Evolutionary conservation across 2,797 vertebrate genomes (phyloP).

Genomic region (Alfaro cultratus): DNA sequence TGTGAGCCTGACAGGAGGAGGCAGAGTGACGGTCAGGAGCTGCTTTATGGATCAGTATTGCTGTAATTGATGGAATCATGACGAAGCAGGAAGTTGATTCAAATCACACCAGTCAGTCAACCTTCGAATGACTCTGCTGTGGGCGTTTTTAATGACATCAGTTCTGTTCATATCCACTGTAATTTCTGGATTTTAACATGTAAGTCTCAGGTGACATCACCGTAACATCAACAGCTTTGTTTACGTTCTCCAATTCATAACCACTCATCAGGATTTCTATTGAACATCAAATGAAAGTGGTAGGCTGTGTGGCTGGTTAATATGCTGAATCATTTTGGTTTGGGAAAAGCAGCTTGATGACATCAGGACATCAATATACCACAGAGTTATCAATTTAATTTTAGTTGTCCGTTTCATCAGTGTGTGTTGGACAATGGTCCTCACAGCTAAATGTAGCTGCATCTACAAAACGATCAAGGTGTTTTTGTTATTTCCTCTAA

Average conservation of each 20-base stretch:
- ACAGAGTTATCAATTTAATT: not conserved
- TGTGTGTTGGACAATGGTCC: not conserved
- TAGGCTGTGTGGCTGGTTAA: not conserved
- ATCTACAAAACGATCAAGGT: not conserved
- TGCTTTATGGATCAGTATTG: not conserved
- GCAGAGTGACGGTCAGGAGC: not conserved
- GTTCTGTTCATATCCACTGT: not conserved
- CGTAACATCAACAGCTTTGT: not conserved
- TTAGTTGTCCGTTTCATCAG: not conserved
- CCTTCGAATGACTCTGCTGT: too few relatives aligned
- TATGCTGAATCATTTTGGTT: not conserved
- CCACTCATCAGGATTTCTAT: not conserved
- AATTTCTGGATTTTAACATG: not conserved
- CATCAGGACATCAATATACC: too few relatives aligned
- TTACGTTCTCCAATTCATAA: not conserved
- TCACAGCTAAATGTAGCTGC: not conserved
- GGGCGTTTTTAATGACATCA: too few relatives aligned
- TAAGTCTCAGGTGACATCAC: not conserved
- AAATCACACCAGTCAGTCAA: too few relatives aligned
- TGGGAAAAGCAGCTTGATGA: not conserved
- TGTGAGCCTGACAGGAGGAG: not conserved
- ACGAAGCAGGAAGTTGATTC: not conserved
- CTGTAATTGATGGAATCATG: not conserved
- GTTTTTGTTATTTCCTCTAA: not conserved
- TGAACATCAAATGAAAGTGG: not conserved